Evolutionary conservation across 2,113 vertebrate species (phyloP), one percentile per base, ranked within the genome.

Genomic region (Hippocampus guttulatus): DNA sequence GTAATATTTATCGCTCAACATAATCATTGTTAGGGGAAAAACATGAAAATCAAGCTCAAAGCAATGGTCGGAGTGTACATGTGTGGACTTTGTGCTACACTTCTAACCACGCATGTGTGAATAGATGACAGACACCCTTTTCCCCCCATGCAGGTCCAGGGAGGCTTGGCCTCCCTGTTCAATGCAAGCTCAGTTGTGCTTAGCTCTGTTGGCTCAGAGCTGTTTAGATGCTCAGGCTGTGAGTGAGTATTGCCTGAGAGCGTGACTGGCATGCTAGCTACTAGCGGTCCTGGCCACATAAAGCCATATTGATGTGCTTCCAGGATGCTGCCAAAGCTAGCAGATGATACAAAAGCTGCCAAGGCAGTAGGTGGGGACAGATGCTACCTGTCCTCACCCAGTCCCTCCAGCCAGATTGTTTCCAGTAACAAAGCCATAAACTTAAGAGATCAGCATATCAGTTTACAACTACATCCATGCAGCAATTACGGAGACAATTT

Each of bases 351-450:
- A 78, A 81, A 78, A 67, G 81, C 88, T 93, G 92, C 90, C 91
- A 93, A 93, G 84, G 88, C 90, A 86, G 90, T 90, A 92, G 92
- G 89, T 89, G 88, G 91, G 89, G 90, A 90, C 91, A 93, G 92
- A 92, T 92, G 91, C 91, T 93, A 93, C 91, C 91, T 92, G 92
- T 92, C 90, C 88, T 88, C 88, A 75, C 79, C 76, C 45, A 71
- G 79, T 85, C 87, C 80, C 88, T 85, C 60, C 85, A 88, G 89
- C 89, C 91, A 92, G 89, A 92, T 90, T 90, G 88, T 87, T 87
- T 79, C 73, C 70, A 67, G 85, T 91, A 91, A 92, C 91, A 92
- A 90, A 92, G 89, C 87, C 83, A 78, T 92, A 92, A 91, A 89
- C 77, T 88, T 88, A 89, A 90, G 85, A 84, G 87, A 90, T 86